Conservation (phyloP, 1,140 invertebrate species). For the Dendrolimus punctatus region DNA sequence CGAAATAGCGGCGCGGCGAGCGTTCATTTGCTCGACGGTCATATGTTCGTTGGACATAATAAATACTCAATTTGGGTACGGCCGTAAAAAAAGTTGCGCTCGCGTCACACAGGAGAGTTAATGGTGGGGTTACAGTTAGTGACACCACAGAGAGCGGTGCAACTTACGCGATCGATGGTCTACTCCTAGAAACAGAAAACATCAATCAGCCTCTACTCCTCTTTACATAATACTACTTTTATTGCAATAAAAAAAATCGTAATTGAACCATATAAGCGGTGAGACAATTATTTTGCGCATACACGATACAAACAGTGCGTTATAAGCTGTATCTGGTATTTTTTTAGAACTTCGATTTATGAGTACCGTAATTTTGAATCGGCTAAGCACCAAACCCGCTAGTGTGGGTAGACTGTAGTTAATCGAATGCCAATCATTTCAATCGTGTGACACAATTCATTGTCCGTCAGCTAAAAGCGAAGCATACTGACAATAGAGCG, state of each 20-base stretch:
- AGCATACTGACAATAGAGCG: slow-evolving; percentile 28
- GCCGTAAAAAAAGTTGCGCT: slow-evolving; percentile 30
- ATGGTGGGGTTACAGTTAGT: slow-evolving; percentile 55
- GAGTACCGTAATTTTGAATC: slow-evolving; percentile 6
- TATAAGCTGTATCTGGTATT: slow-evolving; percentile 28
- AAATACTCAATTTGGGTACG: slow-evolving; percentile 26
- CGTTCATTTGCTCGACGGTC: slow-evolving; percentile 6
- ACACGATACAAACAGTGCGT: slow-evolving; percentile 44
- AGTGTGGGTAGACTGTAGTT: slow-evolving; percentile 27
- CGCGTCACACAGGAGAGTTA: slow-evolving; percentile 48
- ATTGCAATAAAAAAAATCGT: slow-evolving; percentile 25
- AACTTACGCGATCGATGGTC: slow-evolving; percentile 73
- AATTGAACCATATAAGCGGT: slow-evolving; percentile 44
- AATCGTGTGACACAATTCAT: slow-evolving; percentile 30
- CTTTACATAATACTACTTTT: slow-evolving; percentile 35
- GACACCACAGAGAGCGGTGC: slow-evolving; percentile 69
- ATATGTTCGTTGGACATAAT: slow-evolving; percentile 32
- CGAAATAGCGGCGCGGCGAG: slow-evolving; percentile 47
- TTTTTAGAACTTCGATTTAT: slow-evolving; percentile 22
- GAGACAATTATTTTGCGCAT: slow-evolving; percentile 55
- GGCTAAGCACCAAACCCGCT: slow-evolving; percentile 17
- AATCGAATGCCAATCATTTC: slow-evolving; percentile 48
- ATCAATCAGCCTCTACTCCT: slow-evolving; percentile 64
- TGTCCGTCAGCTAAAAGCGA: slow-evolving; percentile 48
- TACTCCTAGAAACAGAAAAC: slow-evolving; percentile 74